Evolutionary conservation across 1,140 invertebrate genomes (phyloP).

Genomic region (Bombus polaris): DNA sequence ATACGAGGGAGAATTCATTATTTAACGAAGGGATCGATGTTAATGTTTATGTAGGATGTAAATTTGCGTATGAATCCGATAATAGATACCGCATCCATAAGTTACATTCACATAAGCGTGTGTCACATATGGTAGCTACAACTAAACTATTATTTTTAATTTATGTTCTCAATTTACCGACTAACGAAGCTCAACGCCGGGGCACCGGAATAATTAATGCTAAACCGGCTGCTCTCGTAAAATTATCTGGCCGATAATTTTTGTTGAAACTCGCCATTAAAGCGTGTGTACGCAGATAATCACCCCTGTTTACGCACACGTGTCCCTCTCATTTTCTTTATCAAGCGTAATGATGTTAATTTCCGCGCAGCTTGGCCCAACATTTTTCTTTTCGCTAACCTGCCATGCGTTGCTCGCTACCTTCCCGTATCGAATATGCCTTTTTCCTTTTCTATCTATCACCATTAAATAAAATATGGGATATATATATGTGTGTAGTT

Average conservation of each 20-base stretch:
- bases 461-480: too few relatives aligned
- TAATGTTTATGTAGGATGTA: conserved; percentile 44
- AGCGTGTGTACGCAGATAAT: conserved; percentile 58
- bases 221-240: conserved; percentile 57
- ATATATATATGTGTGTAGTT: too few relatives aligned
- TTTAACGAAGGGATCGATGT: conserved; percentile 29
- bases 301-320: conserved; percentile 61
- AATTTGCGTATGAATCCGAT: conserved; percentile 52
- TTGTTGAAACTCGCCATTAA: conserved; percentile 67
- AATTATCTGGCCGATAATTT: conserved; percentile 67
- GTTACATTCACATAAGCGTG: conserved; percentile 36
- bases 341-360: conserved; percentile 60
- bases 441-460: too few relatives aligned
- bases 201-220: conserved; percentile 59
- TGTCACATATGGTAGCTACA: conserved; percentile 61
- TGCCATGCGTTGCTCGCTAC: too few relatives aligned
- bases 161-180: conserved; percentile 65
- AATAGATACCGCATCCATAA: conserved; percentile 60
- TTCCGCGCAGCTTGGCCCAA: conserved; percentile 9
- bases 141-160: conserved; percentile 70
- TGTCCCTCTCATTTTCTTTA: conserved; percentile 54
- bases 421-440: too few relatives aligned
- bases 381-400: conserved; percentile 11
- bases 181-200: conserved; percentile 58
- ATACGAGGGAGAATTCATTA: conserved; percentile 38